Evolutionary conservation across 2,888 invertebrate genomes (phyloP).

Genomic region (Netelia fuscicornis): DNA sequence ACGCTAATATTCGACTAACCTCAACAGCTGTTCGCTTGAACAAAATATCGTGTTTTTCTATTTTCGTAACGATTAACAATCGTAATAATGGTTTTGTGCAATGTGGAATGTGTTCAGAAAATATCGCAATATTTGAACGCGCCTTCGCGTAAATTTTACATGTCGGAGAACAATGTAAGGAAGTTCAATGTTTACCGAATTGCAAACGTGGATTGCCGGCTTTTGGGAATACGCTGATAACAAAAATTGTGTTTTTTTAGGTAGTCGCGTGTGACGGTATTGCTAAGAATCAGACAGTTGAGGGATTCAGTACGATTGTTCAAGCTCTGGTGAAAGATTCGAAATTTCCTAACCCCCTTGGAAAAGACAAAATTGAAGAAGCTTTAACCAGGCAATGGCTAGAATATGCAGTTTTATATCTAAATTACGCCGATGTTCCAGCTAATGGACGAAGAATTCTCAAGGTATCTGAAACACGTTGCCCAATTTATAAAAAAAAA

Average conservation of each 20-base stretch:
- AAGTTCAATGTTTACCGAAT: not conserved
- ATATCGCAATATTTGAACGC: conserved; percentile 80
- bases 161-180: conserved; percentile 79
- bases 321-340: conserved; percentile 77
- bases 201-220: not conserved
- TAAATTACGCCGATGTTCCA: conserved; percentile 86
- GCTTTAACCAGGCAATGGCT: conserved; percentile 87
- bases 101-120: conserved; percentile 79
- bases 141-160: conserved; percentile 74
- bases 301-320: conserved; percentile 81
- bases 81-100: conserved; percentile 80
- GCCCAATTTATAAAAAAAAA: conserved; percentile 24
- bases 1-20: not conserved
- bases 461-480: conserved; percentile 82
- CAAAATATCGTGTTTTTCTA: not conserved
- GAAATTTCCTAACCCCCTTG: conserved; percentile 75
- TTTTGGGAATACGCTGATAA: not conserved
- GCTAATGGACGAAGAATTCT: conserved; percentile 85
- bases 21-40: not conserved
- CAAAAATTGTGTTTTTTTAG: conserved; percentile 66
- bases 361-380: conserved; percentile 76
- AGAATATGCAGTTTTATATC: conserved; percentile 88
- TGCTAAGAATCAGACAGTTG: conserved; percentile 73
- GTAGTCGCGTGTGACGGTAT: conserved; percentile 73
- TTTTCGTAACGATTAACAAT: not conserved